phyloP scores from a whole-genome alignment of 1,140 invertebrate genomes.

The Mycetomoellerius zeteki region DNA sequence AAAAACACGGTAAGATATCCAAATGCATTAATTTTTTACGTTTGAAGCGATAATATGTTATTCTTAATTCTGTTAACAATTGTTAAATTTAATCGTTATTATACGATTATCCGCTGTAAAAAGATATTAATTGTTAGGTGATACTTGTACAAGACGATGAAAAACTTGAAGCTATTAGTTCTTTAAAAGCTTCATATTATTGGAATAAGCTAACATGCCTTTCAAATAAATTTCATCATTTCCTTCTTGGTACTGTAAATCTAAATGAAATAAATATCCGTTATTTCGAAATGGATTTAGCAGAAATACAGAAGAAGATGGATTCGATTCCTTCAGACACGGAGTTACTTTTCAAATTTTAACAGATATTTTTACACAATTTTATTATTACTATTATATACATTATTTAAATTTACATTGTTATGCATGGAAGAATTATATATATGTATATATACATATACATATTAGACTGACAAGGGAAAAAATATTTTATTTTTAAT shows the following conservation, averaged over 20 bases:
- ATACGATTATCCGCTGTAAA: background rate
- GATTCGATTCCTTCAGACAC: background rate
- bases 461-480: too few species aligned
- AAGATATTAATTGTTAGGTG: constrained; percentile 5
- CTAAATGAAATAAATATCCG: background rate
- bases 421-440: too few species aligned
- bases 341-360: background rate
- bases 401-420: too few species aligned
- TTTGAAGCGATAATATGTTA: too few species aligned
- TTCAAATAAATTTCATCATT: background rate
- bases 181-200: background rate
- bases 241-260: too few species aligned
- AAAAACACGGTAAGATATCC: too few species aligned
- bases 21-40: too few species aligned
- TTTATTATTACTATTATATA: too few species aligned
- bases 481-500: too few species aligned
- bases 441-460: too few species aligned
- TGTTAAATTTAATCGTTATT: background rate
- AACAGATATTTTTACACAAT: too few species aligned
- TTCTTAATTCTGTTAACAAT: background rate
- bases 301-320: background rate
- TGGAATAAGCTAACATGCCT: background rate
- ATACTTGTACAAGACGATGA: background rate
- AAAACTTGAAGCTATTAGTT: background rate
- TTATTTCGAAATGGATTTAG: background rate